Percentiles rank a stretch among this genome's conserved stretches.
Conservation (phyloP, 1,140 invertebrate species). For the Bombus confusus region DNA sequence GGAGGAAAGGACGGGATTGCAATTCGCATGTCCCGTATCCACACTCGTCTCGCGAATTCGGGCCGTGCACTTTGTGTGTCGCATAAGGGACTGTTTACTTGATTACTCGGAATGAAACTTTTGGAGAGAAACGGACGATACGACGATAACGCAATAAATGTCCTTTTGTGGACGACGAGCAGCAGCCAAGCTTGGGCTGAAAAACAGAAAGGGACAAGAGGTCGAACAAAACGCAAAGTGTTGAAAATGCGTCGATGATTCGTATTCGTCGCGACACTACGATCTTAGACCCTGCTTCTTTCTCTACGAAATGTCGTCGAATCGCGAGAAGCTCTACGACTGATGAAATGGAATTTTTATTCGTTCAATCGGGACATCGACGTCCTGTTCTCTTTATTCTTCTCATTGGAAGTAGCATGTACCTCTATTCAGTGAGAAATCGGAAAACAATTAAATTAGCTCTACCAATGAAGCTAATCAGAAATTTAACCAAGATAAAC, state of each 20-base stretch:
- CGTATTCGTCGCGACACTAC: conserved; percentile 28
- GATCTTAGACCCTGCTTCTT: conserved; percentile 3
- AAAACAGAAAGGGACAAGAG: background rate
- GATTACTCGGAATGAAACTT: background rate
- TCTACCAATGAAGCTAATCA: too few relatives aligned
- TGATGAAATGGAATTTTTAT: background rate
- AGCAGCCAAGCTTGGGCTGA: background rate
- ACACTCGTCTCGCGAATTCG: background rate
- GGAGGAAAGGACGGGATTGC: conserved; percentile 27
- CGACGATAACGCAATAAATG: conserved; percentile 29
- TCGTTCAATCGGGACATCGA: background rate
- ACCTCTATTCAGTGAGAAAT: background rate
- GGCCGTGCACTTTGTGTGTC: background rate
- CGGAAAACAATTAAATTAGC: too few relatives aligned
- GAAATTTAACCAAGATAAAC: background rate
- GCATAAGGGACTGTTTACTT: background rate
- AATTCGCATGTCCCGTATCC: conserved; percentile 9
- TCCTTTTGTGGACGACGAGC: conserved; percentile 35
- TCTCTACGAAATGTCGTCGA: background rate
- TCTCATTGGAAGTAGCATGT: too few relatives aligned
- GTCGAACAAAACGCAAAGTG: background rate
- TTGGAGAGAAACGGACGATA: background rate
- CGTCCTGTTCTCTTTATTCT: background rate
- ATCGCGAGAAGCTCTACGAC: conserved; percentile 22
- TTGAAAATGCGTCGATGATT: background rate